A percentile compares a stretch with the other conserved stretches of the same genome.
Evolutionary conservation across 92 coral and sea anemone species (phyloP).

Genomic region (Micromussa lordhowensis): DNA sequence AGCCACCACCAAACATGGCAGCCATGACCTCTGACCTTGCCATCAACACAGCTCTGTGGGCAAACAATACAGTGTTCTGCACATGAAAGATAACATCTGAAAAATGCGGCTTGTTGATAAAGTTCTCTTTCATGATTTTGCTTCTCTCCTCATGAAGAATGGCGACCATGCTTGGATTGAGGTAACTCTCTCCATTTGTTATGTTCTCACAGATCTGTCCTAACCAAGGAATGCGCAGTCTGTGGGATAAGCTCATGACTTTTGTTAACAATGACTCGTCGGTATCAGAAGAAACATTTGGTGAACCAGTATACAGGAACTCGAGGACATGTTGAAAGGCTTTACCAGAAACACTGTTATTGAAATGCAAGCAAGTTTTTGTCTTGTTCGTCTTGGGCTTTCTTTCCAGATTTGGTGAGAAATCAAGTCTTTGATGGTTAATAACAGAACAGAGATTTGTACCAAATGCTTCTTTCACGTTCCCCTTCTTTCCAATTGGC

Average conservation of each 20-base stretch:
- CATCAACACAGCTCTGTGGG: slow-evolving; percentile 84
- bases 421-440: slow-evolving; percentile 6
- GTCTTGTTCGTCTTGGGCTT: slow-evolving; percentile 10
- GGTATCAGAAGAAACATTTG: slow-evolving; percentile 43
- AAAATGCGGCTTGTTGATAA: slow-evolving; percentile 78
- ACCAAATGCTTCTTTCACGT: not conserved
- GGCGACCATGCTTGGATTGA: slow-evolving; percentile 38
- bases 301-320: slow-evolving; percentile 80
- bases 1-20: slow-evolving; percentile 94
- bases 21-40: slow-evolving; percentile 95
- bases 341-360: slow-evolving; percentile 48
- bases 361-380: slow-evolving; percentile 33
- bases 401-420: slow-evolving; percentile 27
- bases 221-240: slow-evolving; percentile 40
- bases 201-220: slow-evolving; percentile 64
- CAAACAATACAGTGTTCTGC: slow-evolving; percentile 68
- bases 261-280: slow-evolving; percentile 55
- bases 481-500: slow-evolving; percentile 12
- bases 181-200: slow-evolving; percentile 50
- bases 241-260: slow-evolving; percentile 46
- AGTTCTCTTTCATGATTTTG: slow-evolving; percentile 57
- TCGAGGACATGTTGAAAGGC: slow-evolving; percentile 72
- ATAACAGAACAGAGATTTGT: slow-evolving; percentile 4
- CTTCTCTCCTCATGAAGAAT: slow-evolving; percentile 51
- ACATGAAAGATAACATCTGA: slow-evolving; percentile 86